These are phyloP conservation scores for Tiliqua scincoides DNA, from an alignment of 2,113 vertebrate species.

Conservation along the genomic window DNA sequence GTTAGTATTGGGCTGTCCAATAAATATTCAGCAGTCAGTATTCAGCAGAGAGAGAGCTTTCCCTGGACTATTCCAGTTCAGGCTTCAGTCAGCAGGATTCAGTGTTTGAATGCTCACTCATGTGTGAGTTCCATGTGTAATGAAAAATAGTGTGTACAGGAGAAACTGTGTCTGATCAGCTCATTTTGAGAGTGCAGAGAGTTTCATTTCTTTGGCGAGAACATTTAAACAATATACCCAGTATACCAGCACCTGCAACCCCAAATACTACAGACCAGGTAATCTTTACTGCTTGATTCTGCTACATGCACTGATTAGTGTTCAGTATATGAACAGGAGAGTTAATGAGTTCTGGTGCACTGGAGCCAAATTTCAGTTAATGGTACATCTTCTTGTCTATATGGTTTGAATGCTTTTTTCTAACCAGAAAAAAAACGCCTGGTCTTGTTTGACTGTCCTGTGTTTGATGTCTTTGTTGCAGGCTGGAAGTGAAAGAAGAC, in stretches of 20 bases:
- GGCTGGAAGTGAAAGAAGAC: background rate
- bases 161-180: too few relatives aligned
- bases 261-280: too few relatives aligned
- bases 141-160: too few relatives aligned
- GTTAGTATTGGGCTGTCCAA: too few relatives aligned
- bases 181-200: too few relatives aligned
- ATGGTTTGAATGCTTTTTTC: background rate
- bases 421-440: too few relatives aligned
- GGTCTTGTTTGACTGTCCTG: background rate
- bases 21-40: too few relatives aligned
- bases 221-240: too few relatives aligned
- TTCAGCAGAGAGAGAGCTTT: background rate
- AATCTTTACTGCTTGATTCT: background rate
- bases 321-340: background rate
- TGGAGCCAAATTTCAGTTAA: background rate
- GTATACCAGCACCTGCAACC: too few relatives aligned
- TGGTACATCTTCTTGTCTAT: background rate
- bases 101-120: too few relatives aligned
- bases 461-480: background rate
- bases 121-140: too few relatives aligned
- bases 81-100: background rate
- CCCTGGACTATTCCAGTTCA: background rate
- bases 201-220: too few relatives aligned
- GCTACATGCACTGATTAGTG: background rate
- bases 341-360: background rate